phyloP scores from a whole-genome alignment of 2,113 vertebrate species.

The Copsychus sechellarum region DNA sequence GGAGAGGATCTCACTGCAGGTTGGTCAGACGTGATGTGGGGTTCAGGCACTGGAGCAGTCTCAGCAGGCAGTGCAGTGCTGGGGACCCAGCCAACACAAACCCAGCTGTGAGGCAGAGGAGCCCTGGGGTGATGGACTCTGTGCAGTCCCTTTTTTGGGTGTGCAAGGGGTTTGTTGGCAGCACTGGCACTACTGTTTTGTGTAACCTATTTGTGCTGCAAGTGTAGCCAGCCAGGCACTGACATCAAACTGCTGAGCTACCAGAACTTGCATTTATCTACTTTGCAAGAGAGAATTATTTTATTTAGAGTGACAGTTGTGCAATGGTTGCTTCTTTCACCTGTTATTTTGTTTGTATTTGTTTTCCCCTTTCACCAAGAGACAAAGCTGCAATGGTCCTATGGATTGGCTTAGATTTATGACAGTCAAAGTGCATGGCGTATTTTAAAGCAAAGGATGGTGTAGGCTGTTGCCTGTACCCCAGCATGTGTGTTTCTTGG shows the following conservation, averaged over 20 bases:
- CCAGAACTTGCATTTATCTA: background rate
- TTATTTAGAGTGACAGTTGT: background rate
- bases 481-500: rapidly evolving
- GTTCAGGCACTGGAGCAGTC: background rate
- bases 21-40: background rate
- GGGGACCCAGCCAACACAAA: background rate
- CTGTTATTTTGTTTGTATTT: background rate
- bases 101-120: background rate
- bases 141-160: background rate
- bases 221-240: background rate
- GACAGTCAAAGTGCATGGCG: background rate
- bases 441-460: background rate
- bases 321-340: background rate
- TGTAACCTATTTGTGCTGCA: background rate
- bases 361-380: background rate
- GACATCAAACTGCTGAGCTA: background rate
- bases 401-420: background rate
- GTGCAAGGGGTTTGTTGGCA: background rate
- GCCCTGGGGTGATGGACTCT: background rate
- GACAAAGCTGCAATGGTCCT: background rate
- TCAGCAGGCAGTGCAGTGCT: background rate
- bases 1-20: background rate
- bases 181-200: background rate
- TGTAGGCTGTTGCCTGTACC: background rate
- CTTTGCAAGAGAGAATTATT: background rate